Conservation (phyloP, 30 jellyfish, hydroid and myxozoan genomes). For the Nemopilema nomurai region DNA sequence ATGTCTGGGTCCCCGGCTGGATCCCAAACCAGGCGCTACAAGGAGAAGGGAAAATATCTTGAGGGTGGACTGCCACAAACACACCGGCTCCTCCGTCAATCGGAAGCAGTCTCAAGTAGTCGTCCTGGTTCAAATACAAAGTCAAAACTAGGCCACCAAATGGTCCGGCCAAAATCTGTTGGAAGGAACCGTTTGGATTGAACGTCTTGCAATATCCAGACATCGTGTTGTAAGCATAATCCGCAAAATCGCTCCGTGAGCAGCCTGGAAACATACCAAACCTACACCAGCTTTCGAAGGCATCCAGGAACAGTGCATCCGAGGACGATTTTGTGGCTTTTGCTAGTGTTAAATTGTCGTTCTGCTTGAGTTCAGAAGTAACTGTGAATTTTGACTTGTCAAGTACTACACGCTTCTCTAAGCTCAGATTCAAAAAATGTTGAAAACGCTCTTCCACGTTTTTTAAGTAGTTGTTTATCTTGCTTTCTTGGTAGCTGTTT, state of each 20-base stretch:
- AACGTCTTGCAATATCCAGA: conserved; percentile 50
- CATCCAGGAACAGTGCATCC: conserved; percentile 8
- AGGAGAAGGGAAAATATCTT: conserved; percentile 27
- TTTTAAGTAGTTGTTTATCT: neutral
- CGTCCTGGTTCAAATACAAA: conserved; percentile 32
- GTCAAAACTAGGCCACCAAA: conserved; percentile 15
- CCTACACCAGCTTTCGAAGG: conserved; percentile 41
- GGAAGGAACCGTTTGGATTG: conserved; percentile 27
- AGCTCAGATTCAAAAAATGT: neutral
- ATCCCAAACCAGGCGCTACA: neutral
- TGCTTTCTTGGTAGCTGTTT: conserved; percentile 1
- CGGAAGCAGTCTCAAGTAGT: conserved; percentile 14
- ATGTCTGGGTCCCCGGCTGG: conserved; percentile 40
- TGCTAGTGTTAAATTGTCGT: conserved; percentile 2
- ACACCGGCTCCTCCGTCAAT: conserved; percentile 53
- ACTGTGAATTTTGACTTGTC: neutral
- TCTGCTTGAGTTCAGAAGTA: neutral
- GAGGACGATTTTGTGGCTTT: conserved; percentile 34
- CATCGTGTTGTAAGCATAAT: conserved; percentile 8
- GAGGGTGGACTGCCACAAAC: conserved; percentile 31
- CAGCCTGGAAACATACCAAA: conserved; percentile 2
- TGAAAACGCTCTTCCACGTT: neutral
- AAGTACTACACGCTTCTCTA: neutral
- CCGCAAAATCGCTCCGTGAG: conserved; percentile 12
- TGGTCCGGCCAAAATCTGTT: conserved; percentile 6